Evolutionary conservation across 2,797 vertebrate species (phyloP).

Genomic region (Nannoperca obscura): DNA sequence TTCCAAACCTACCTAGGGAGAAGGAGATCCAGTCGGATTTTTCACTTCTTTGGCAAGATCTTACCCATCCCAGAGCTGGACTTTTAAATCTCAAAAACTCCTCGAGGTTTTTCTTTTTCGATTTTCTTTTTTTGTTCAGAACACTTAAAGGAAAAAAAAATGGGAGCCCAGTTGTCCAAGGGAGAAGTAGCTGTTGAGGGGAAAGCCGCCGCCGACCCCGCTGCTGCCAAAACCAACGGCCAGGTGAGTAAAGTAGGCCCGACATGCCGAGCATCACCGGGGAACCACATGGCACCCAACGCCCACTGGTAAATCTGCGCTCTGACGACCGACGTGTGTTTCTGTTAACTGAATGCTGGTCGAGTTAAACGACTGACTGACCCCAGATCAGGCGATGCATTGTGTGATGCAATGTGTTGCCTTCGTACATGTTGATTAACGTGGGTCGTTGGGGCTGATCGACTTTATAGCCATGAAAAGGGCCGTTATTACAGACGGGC

Average conservation of each 20-base stretch:
- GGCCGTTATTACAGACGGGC: no score
- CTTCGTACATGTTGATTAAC: not conserved
- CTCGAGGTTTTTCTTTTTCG: constrained; percentile 72
- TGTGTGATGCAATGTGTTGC: not conserved
- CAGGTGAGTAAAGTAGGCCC: constrained; percentile 85
- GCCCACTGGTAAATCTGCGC: constrained; percentile 52
- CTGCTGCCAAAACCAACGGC: constrained; percentile 90
- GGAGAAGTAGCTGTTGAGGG: constrained; percentile 88
- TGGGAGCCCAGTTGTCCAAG: constrained; percentile 94
- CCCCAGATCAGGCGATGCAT: not conserved
- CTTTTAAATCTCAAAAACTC: constrained; percentile 62
- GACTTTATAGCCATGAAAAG: not conserved
- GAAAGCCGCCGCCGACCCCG: constrained; percentile 82
- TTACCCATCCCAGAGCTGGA: constrained; percentile 69
- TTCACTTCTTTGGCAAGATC: constrained; percentile 53
- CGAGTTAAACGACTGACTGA: not conserved
- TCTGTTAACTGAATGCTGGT: no score
- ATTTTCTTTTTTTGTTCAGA: constrained; percentile 69
- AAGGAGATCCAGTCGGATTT: constrained; percentile 68
- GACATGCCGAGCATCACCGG: constrained; percentile 23
- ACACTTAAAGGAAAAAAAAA: constrained; percentile 78
- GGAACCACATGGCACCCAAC: constrained; percentile 77
- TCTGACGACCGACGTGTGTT: no score
- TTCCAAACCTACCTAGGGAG: constrained; percentile 37
- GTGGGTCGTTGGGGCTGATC: not conserved